A percentile compares a stretch with the other conserved stretches of the same genome.
Conservation (phyloP, 2,888 invertebrate species). For the Chymomyza amoena region DNA sequence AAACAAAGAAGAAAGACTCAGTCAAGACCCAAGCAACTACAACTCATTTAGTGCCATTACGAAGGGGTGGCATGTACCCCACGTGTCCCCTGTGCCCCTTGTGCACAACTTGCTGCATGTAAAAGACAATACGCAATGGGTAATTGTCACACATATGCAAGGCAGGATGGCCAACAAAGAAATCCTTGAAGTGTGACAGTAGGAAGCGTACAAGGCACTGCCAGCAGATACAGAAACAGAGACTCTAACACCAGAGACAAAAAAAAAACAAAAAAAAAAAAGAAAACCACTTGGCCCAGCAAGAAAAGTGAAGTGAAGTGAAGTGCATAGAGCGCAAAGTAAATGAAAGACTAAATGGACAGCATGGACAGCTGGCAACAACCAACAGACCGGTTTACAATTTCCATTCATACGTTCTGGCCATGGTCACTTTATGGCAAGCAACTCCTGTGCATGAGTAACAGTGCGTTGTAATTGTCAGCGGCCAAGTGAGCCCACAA, state of each 20-base stretch:
- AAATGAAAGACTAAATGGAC: conserved; percentile 59
- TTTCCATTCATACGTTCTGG: conserved; percentile 56
- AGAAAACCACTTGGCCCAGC: conserved; percentile 14
- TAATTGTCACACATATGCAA: conserved; percentile 66
- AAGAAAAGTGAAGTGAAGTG: conserved; percentile 39
- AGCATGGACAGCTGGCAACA: not conserved
- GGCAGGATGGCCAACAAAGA: conserved; percentile 64
- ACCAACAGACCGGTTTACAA: conserved; percentile 59
- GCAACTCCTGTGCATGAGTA: not conserved
- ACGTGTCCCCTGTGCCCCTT: conserved; percentile 2
- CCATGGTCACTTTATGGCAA: conserved; percentile 12
- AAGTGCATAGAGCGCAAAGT: conserved; percentile 47
- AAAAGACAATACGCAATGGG: conserved; percentile 52
- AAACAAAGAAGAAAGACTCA: conserved; percentile 33
- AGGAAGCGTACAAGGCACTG: conserved; percentile 48
- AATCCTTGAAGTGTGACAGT: conserved; percentile 76
- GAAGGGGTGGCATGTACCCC: not conserved
- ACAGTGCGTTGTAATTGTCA: conserved; percentile 61
- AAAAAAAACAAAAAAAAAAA: conserved; percentile 16
- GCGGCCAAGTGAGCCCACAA: conserved; percentile 53
- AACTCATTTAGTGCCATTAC: conserved; percentile 72
- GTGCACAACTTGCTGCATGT: conserved; percentile 26
- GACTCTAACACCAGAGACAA: conserved; percentile 10
- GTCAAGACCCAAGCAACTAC: conserved; percentile 55
- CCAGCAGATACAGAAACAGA: conserved; percentile 8